Evolutionary conservation across 2,797 vertebrate genomes (phyloP).

Genomic region (Mionectes olivaceus): DNA sequence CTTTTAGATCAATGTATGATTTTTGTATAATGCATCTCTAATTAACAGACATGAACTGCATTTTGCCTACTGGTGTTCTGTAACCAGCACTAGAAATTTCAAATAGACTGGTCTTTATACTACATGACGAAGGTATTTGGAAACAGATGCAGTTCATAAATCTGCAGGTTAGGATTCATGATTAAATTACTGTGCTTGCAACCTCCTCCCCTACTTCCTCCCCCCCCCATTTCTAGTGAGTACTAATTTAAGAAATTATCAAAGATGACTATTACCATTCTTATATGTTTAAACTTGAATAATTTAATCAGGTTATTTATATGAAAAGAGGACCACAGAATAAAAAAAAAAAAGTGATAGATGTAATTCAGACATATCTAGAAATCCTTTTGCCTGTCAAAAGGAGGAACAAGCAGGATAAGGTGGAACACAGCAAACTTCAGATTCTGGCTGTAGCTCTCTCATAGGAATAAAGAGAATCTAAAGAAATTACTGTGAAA

Average conservation of each 20-base stretch:
- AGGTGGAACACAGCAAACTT: background rate
- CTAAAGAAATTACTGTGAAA: background rate
- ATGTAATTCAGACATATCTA: background rate
- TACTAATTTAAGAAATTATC: background rate
- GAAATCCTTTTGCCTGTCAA: background rate
- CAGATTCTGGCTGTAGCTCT: background rate
- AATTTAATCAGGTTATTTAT: background rate
- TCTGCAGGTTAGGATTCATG: background rate
- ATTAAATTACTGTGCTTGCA: background rate
- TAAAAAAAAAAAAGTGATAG: background rate
- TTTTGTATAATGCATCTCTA: background rate
- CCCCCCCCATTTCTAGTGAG: accelerated
- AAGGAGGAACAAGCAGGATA: background rate
- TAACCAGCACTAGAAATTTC: background rate
- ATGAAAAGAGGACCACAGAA: background rate
- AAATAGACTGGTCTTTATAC: background rate
- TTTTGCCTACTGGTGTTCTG: background rate
- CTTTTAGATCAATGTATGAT: background rate
- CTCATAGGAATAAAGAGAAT: background rate
- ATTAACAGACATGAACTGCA: background rate
- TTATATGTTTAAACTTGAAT: background rate
- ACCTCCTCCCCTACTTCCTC: background rate
- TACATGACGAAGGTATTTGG: background rate
- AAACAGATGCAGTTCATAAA: background rate
- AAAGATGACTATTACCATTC: background rate